Base-by-base conservation (phyloP, 2,888 invertebrate genomes). In the Cactoblastis cactorum region DNA sequence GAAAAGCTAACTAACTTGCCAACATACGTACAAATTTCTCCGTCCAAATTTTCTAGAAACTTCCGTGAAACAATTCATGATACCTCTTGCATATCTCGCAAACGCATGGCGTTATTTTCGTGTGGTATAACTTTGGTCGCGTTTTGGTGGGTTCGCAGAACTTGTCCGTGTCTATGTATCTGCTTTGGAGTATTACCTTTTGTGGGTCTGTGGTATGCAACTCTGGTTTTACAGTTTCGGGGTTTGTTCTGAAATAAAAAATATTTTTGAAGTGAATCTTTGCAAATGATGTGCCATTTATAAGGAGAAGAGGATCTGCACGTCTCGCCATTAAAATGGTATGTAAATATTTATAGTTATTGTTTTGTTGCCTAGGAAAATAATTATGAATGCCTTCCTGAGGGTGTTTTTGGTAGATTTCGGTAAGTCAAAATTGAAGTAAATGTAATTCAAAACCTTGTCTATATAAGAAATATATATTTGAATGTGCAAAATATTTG, bases 31-130 rank as follows among this genome's bases (percentile, higher is more conserved):
- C 3, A 28, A 43, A 15, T 12, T 11, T 2, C 9, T 9, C 14
- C 12, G 4, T 28, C 15, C 15, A 28, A 17, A 43, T 28, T 9
- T 28, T 17, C 1, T 28, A 28, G 8, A 15, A 28, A 9, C 24
- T 43, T n/a, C n/a, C 49, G 55, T 87, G 86, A 49, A 88, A 89
- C 18, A 87, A 53, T 54, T 88, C 80, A 45, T 88, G 77, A 54
- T 89, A 89, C 49, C 77, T 67, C 51, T 68, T 78, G 54, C 88
- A 89, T 37, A 89, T 89, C 47, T 86, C 81, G 48, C 88, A 89
- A 3, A 82, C 62, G 53, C 88, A 89, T 1, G 85, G 83, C 0
- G 51, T 48, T 2, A 66, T 45, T 32, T 63, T 65, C 0, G 56
- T 48, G 11, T 53, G 54, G 2, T 28, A 49, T 18, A 50, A 37